Percentiles rank a stretch among this genome's conserved stretches.
Conservation (phyloP, 2,797 vertebrate species). For the Phylloscopus collybita region DNA sequence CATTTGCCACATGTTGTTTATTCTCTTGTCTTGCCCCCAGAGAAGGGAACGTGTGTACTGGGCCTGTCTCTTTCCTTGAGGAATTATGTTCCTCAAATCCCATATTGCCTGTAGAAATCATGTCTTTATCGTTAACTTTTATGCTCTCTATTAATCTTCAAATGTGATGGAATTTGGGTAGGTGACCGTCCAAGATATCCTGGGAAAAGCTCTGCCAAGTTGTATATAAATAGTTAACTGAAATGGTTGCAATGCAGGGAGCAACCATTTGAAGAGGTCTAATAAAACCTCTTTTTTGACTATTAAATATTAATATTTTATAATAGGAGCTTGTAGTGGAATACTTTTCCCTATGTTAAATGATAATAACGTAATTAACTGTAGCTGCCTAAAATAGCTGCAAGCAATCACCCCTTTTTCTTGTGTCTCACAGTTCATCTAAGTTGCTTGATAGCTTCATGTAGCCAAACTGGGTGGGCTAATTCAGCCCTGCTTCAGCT, state of each 20-base stretch:
- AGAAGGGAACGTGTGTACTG: not conserved
- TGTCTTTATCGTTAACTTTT: not conserved
- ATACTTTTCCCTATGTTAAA: not conserved
- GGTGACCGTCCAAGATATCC: not conserved
- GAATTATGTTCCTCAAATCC: constrained; percentile 18
- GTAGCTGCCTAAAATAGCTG: not conserved
- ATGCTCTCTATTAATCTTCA: not conserved
- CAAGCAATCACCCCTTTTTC: not conserved
- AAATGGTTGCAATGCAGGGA: not conserved
- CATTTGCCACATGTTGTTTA: constrained; percentile 38
- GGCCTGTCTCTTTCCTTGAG: not conserved
- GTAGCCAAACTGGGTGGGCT: not conserved
- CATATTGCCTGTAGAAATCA: not conserved
- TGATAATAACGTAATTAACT: not conserved
- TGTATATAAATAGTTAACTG: not conserved
- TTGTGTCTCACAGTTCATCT: not conserved
- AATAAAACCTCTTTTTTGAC: not conserved
- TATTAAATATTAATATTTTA: not conserved
- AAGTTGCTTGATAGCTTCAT: not conserved
- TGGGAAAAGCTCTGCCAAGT: not conserved
- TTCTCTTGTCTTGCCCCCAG: not conserved
- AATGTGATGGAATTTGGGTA: not conserved
- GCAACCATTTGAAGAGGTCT: not conserved
- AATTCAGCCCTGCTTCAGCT: not conserved
- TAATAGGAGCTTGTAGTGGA: not conserved